phyloP scores from a whole-genome alignment of 2,888 invertebrate genomes.

The Achlya flavicornis region DNA sequence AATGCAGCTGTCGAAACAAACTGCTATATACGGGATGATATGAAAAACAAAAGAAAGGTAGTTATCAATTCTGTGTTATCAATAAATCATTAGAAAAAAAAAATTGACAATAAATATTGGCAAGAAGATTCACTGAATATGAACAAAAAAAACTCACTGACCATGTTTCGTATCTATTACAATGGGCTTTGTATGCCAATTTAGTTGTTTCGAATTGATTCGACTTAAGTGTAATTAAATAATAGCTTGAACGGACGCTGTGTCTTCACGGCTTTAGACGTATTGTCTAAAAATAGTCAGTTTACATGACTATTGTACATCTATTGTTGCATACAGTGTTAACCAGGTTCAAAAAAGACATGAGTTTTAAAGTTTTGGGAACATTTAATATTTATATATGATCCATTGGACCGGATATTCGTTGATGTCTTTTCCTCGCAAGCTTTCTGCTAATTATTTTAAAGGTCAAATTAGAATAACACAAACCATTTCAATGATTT shows the following conservation, averaged over 20 bases:
- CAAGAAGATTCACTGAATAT: too few species aligned
- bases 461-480: too few species aligned
- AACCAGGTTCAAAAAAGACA: not conserved
- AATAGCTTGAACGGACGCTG: constrained; percentile 37
- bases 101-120: too few species aligned
- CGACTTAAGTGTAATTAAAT: constrained; percentile 38
- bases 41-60: too few species aligned
- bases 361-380: not conserved
- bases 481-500: too few species aligned
- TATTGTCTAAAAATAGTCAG: constrained; percentile 15
- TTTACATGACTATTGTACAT: not conserved
- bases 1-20: too few species aligned
- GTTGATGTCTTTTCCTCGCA: not conserved
- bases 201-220: constrained; percentile 47
- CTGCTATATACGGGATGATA: too few species aligned
- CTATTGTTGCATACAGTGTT: too few species aligned
- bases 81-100: too few species aligned
- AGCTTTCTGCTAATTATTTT: not conserved
- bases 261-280: constrained; percentile 26
- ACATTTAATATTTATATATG: not conserved
- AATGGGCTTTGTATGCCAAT: constrained; percentile 25
- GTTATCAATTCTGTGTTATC: too few species aligned
- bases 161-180: too few species aligned
- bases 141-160: too few species aligned
- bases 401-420: not conserved